Base-by-base conservation (phyloP, 2,888 invertebrate genomes). In the Amblyjoppa proteus region DNA sequence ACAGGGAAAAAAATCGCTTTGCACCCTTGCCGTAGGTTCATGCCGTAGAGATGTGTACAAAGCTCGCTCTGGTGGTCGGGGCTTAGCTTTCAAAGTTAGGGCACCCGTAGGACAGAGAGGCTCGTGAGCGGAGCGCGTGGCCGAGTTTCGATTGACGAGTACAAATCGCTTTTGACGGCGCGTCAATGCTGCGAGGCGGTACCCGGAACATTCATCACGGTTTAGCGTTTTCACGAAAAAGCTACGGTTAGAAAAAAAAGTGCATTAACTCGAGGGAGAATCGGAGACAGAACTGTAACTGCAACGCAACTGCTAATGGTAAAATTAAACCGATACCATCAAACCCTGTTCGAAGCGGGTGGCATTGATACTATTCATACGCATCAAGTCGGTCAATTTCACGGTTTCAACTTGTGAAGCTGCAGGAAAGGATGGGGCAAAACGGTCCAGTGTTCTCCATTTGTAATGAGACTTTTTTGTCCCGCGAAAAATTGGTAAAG, bases 151-250 rank as follows among this genome's bases (percentile, higher is more conserved):
- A 82, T 81, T 77, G 85, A 85, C 83, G 83, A 82, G 87, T 87
- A 87, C 83, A 87, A 87, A 88, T 87, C 84, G 87, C 66, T 87
- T 86, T 84, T 87, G 87, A 88, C 88, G 76, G 71, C 71, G 51
- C 77, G 81, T 84, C 81, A 81, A 83, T 84, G 84, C 66, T 51
- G 28, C 64, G 53, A 82, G 85, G 85, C 81, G 87, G 34, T 74
- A 38, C 61, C 77, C 56, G 79, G 58, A 28, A 78, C 85, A 86
- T 88, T 80, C 80, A 87, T 86, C 87, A 88, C 58, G 61, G 25
- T 56, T 77, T 66, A 64, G 34, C 77, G 66, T 51, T 85, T 83
- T 64, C 71, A 68, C 56, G 41, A 74, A 83, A 77, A 80, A 77
- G 58, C 74, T 51, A 68, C 69, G 69, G 64, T 66, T 71, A 73